phyloP scores from a whole-genome alignment of 2,113 vertebrate species.

The Anhinga rufa region DNA sequence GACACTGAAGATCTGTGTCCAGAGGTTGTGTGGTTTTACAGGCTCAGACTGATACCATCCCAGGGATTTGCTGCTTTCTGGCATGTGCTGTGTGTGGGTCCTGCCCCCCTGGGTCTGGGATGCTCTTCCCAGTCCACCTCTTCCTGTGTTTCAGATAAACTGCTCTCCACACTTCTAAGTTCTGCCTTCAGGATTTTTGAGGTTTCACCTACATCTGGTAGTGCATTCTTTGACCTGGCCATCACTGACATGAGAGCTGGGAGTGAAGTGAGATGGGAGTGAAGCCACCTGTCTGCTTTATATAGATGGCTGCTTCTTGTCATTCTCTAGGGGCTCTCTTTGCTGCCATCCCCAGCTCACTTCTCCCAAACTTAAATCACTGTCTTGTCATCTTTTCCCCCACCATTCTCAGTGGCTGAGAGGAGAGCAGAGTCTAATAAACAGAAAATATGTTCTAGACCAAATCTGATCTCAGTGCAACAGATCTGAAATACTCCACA shows the following conservation, averaged over 20 bases:
- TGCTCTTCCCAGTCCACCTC: not conserved
- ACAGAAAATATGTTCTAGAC: not conserved
- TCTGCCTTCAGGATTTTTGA: not conserved
- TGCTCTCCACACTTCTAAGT: not conserved
- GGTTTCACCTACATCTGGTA: not conserved
- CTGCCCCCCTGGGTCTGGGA: not conserved
- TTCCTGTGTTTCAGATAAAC: not conserved
- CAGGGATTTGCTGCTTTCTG: not conserved
- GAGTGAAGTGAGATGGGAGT: not conserved
- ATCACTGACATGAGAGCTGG: not conserved
- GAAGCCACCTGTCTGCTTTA: not conserved
- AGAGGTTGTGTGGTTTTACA: not conserved
- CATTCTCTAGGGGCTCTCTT: not conserved
- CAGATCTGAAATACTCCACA: not conserved
- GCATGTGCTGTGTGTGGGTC: accelerated
- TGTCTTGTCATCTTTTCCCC: not conserved
- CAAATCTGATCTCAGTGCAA: not conserved
- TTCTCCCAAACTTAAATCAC: not conserved
- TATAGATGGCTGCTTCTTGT: not conserved
- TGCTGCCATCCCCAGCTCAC: not conserved
- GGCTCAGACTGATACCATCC: not conserved
- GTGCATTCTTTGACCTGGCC: not conserved
- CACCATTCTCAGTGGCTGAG: not conserved
- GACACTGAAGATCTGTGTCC: not conserved
- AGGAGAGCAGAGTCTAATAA: not conserved